Percentiles rank a stretch among this genome's conserved stretches.
phyloP scores from a whole-genome alignment of 1,140 invertebrate genomes.

The Heliconius congener region DNA sequence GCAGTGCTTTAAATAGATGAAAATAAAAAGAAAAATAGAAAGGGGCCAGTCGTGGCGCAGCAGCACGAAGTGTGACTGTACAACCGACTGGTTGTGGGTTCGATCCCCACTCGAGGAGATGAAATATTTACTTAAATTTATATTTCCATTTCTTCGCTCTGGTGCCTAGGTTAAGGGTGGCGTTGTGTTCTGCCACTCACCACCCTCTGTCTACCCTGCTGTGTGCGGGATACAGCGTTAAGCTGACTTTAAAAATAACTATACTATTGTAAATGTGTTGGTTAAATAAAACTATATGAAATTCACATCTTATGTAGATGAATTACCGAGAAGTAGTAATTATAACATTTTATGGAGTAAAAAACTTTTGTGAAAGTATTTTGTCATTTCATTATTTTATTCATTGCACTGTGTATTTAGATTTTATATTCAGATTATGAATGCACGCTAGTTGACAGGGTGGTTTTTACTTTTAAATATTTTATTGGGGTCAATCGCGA shows the following conservation, averaged over 20 bases:
- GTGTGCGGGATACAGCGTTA: no score
- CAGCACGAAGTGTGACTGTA: no score
- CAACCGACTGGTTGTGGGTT: no score
- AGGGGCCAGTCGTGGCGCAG: no score
- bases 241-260: not conserved
- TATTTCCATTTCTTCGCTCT: no score
- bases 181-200: no score
- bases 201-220: no score
- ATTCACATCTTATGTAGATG: not conserved
- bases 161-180: no score
- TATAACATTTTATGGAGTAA: not conserved
- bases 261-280: not conserved
- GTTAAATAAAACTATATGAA: not conserved
- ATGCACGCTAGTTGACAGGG: not conserved
- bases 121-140: no score
- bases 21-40: not conserved
- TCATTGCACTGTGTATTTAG: not conserved
- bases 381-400: slow-evolving; percentile 3
- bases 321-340: not conserved
- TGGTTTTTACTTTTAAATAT: not conserved
- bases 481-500: not conserved
- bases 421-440: not conserved
- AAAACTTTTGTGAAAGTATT: not conserved
- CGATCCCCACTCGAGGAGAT: no score
- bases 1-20: not conserved